Percentiles rank a stretch among this genome's conserved stretches.
phyloP scores from a whole-genome alignment of 2,113 vertebrate genomes.

The Sigmodon hispidus region DNA sequence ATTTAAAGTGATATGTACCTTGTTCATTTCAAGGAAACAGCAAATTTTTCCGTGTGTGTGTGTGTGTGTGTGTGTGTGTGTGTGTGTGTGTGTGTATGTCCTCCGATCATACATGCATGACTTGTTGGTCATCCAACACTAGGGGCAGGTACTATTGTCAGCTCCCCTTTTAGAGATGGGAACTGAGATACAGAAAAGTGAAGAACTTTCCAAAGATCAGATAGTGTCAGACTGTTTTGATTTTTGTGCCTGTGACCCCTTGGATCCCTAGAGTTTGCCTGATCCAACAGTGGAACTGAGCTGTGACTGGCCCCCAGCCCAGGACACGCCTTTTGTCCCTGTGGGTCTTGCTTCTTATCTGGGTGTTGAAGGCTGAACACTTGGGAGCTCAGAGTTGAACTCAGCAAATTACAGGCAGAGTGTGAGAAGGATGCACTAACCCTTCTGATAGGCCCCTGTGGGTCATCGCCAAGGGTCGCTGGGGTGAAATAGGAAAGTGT shows the following conservation, averaged over 20 bases:
- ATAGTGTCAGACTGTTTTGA: not conserved
- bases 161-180: not conserved
- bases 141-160: not conserved
- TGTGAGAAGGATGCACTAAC: not conserved
- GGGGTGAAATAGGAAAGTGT: not conserved
- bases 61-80: not conserved
- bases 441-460: slow-evolving; percentile 14
- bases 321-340: not conserved
- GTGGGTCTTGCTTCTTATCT: not conserved
- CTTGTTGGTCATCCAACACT: not conserved
- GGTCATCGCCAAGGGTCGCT: not conserved
- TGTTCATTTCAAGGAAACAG: not conserved
- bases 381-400: not conserved
- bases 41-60: not conserved
- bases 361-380: not conserved
- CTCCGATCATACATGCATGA: not conserved
- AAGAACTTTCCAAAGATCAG: not conserved
- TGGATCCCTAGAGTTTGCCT: not conserved
- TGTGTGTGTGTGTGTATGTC: not conserved
- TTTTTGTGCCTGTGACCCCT: not conserved
- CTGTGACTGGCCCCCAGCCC: not conserved
- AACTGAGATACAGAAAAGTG: not conserved
- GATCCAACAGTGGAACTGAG: not conserved
- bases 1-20: not conserved
- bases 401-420: not conserved